Percentiles rank a stretch among this genome's conserved stretches.
Evolutionary conservation across 2,113 vertebrate species (phyloP).

Genomic region (Aegithalos caudatus): DNA sequence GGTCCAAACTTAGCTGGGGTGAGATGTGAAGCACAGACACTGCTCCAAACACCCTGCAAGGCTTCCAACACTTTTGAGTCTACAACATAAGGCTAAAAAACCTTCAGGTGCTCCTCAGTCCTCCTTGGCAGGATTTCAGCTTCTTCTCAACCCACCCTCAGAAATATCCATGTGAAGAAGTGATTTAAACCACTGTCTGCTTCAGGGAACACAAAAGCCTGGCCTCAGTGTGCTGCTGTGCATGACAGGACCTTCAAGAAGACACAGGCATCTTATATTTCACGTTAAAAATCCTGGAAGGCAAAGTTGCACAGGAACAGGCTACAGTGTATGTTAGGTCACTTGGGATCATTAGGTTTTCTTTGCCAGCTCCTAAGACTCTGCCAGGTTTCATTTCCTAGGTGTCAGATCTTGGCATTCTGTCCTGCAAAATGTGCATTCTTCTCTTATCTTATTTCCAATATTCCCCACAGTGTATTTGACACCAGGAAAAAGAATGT

Average conservation of each 20-base stretch:
- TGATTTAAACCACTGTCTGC: not conserved
- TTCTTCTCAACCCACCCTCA: not conserved
- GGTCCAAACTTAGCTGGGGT: not conserved
- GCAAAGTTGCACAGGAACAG: not conserved
- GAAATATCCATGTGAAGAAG: not conserved
- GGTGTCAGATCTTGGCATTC: not conserved
- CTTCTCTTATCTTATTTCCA: slow-evolving; percentile 38
- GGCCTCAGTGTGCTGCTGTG: accelerated
- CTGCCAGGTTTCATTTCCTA: not conserved
- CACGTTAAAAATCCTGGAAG: not conserved
- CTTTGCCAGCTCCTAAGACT: not conserved
- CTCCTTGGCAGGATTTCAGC: not conserved
- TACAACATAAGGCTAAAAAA: not conserved
- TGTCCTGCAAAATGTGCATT: not conserved
- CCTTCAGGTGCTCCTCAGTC: not conserved
- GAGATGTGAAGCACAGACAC: accelerated
- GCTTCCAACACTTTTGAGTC: not conserved
- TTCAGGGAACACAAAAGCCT: not conserved
- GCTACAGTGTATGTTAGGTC: not conserved
- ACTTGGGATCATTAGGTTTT: not conserved
- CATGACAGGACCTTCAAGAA: not conserved
- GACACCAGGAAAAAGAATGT: slow-evolving; percentile 6
- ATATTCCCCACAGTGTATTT: not conserved
- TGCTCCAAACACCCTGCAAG: not conserved
- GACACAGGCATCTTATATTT: not conserved